Conservation (phyloP, 2,888 invertebrate genomes). For the Prosopocoilus inquinatus region DNA sequence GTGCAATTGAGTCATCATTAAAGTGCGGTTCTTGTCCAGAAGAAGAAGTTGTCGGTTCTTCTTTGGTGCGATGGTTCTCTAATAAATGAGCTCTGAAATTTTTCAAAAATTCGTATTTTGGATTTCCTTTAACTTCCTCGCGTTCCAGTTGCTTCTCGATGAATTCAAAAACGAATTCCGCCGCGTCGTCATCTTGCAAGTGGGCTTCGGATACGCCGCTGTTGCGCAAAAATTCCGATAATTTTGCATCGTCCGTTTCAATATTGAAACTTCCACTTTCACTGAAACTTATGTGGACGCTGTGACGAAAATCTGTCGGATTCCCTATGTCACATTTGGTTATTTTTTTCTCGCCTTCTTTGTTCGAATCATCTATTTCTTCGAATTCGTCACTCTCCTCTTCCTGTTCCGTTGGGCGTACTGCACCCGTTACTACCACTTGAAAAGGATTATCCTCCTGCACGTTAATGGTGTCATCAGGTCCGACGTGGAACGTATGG, state of each 20-base stretch:
- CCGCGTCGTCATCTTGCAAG: conserved; percentile 78
- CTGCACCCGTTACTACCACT: no score
- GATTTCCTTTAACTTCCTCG: no score
- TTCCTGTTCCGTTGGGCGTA: no score
- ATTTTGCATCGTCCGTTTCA: not conserved
- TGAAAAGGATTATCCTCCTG: no score
- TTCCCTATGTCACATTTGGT: not conserved
- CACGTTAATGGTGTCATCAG: no score
- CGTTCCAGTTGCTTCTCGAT: conserved; percentile 63
- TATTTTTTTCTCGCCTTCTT: not conserved
- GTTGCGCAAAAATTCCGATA: conserved; percentile 38
- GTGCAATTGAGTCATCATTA: not conserved
- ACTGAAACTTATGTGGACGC: not conserved
- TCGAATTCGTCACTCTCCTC: no score
- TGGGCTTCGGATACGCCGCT: conserved; percentile 85
- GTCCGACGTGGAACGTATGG: no score
- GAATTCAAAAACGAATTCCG: conserved; percentile 92
- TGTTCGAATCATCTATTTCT: not conserved
- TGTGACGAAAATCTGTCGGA: not conserved
- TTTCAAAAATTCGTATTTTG: no score
- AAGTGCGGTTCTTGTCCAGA: not conserved
- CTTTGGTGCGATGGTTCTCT: no score
- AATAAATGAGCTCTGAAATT: no score
- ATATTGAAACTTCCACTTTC: not conserved
- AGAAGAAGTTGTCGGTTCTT: no score